These are phyloP conservation scores for Stenopsyche tienmushanensis DNA, from an alignment of 1,140 invertebrate genomes.

Conservation along the genomic window DNA sequence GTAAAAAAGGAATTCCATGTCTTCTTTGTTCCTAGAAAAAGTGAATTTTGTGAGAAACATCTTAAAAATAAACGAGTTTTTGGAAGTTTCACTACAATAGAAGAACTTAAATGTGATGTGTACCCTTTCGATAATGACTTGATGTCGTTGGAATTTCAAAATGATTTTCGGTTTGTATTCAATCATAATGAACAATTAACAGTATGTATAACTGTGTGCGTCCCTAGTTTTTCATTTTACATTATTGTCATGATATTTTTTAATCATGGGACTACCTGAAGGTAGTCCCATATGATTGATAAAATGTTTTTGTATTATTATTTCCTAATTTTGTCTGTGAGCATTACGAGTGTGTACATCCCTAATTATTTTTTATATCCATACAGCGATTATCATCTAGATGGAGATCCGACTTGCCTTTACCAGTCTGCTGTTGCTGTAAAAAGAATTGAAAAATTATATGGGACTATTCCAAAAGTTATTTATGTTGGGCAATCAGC, in stretches of 20 bases:
- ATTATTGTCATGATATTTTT: too few relatives aligned
- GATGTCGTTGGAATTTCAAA: slow-evolving; percentile 86
- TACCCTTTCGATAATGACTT: slow-evolving; percentile 92
- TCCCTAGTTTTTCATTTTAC: too few relatives aligned
- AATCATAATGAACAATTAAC: too few relatives aligned
- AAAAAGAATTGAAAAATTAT: slow-evolving; percentile 81
- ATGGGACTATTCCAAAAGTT: slow-evolving; percentile 86
- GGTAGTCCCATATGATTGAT: not conserved
- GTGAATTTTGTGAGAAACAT: slow-evolving; percentile 83
- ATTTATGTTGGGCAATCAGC: slow-evolving; percentile 88
- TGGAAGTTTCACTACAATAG: slow-evolving; percentile 73
- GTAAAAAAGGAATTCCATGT: slow-evolving; percentile 67
- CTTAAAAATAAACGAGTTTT: slow-evolving; percentile 79
- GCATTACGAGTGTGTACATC: slow-evolving; percentile 7
- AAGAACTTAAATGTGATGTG: slow-evolving; percentile 85
- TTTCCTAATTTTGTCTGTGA: not conserved
- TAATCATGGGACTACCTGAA: too few relatives aligned
- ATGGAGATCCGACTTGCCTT: slow-evolving; percentile 85
- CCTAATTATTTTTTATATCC: too few relatives aligned
- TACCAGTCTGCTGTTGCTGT: slow-evolving; percentile 88
- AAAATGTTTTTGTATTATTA: not conserved
- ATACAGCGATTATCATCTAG: slow-evolving; percentile 81
- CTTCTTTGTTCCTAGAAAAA: slow-evolving; percentile 87
- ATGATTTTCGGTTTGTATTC: slow-evolving; percentile 66
- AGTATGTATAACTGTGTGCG: too few relatives aligned